Conservation (phyloP, 2,888 invertebrate species). For the Mesodorylaimus sp. region DNA sequence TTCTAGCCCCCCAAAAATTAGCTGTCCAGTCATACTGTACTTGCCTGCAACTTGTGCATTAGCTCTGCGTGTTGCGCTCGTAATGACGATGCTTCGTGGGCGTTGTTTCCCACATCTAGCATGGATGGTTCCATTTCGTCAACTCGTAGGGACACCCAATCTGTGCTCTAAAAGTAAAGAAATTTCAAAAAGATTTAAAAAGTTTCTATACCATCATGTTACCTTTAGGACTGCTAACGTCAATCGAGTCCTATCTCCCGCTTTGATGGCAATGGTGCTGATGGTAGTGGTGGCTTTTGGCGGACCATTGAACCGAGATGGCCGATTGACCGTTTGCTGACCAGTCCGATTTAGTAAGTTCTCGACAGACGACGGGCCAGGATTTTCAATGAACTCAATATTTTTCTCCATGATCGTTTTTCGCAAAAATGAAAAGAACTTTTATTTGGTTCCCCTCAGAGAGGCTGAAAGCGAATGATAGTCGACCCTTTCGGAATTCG, state of each 20-base stretch:
- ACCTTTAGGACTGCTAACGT: conserved; percentile 73
- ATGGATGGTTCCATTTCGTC: conserved; percentile 65
- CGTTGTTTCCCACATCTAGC: conserved; percentile 54
- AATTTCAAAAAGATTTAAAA: not conserved
- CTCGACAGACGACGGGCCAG: too few species aligned
- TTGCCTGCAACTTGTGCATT: conserved; percentile 58
- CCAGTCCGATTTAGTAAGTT: too few species aligned
- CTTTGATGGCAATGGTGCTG: conserved; percentile 72
- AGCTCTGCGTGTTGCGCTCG: conserved; percentile 63
- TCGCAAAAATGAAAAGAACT: too few species aligned
- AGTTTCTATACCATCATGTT: conserved; percentile 30
- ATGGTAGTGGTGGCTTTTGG: conserved; percentile 67
- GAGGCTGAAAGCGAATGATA: too few species aligned
- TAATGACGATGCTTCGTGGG: conserved; percentile 54
- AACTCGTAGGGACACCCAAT: conserved; percentile 62
- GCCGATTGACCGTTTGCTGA: too few species aligned
- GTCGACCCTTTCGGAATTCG: too few species aligned
- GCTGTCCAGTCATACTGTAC: too few species aligned
- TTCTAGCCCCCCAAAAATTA: too few species aligned
- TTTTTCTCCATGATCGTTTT: too few species aligned
- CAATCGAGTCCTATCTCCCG: conserved; percentile 56
- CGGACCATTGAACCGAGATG: too few species aligned
- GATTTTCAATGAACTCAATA: too few species aligned
- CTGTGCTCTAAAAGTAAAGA: conserved; percentile 46
- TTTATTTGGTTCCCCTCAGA: too few species aligned